Percentiles rank a stretch among this genome's conserved stretches.
phyloP scores from a whole-genome alignment of 2,888 invertebrate species.

The Mythimna pallens region DNA sequence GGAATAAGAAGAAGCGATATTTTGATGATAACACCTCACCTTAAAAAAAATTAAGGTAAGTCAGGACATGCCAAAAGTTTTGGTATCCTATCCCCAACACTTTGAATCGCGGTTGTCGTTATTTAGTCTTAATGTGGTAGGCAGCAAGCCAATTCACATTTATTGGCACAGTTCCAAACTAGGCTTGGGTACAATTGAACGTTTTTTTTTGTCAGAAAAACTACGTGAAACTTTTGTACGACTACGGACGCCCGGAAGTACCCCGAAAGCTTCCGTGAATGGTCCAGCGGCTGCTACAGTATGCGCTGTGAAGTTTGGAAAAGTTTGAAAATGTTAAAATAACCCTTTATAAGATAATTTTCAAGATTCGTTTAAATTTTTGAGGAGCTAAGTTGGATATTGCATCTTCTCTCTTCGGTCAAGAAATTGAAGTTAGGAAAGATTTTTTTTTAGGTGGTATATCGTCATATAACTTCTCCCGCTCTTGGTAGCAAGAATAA shows the following conservation, averaged over 20 bases:
- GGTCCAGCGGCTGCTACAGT: slow-evolving; percentile 16
- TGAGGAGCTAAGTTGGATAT: not conserved
- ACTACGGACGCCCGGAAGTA: slow-evolving; percentile 5
- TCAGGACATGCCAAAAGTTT: not conserved
- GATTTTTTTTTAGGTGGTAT: too few relatives aligned
- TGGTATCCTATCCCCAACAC: slow-evolving; percentile 10
- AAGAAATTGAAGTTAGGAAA: too few relatives aligned
- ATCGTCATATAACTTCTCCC: too few relatives aligned
- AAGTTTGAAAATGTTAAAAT: slow-evolving; percentile 28
- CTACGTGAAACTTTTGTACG: slow-evolving; percentile 34
- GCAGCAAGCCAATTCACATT: slow-evolving; percentile 36
- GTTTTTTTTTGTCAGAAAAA: slow-evolving; percentile 24
- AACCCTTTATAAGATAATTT: slow-evolving; percentile 25
- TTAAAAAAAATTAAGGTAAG: not conserved
- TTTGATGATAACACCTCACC: not conserved
- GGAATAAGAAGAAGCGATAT: not conserved
- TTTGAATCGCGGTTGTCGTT: slow-evolving; percentile 14
- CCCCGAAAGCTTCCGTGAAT: slow-evolving; percentile 32
- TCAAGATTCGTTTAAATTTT: slow-evolving; percentile 26
- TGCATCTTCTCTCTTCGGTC: not conserved
- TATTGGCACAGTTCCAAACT: slow-evolving; percentile 45
- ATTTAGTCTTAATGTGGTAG: slow-evolving; percentile 34
- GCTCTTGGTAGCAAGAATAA: too few relatives aligned
- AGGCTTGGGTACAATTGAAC: slow-evolving; percentile 24
- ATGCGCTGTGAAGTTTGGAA: slow-evolving; percentile 16